Percentiles rank a stretch among this genome's conserved stretches.
phyloP scores from a whole-genome alignment of 2,113 vertebrate species.

The Burhinus bistriatus region DNA sequence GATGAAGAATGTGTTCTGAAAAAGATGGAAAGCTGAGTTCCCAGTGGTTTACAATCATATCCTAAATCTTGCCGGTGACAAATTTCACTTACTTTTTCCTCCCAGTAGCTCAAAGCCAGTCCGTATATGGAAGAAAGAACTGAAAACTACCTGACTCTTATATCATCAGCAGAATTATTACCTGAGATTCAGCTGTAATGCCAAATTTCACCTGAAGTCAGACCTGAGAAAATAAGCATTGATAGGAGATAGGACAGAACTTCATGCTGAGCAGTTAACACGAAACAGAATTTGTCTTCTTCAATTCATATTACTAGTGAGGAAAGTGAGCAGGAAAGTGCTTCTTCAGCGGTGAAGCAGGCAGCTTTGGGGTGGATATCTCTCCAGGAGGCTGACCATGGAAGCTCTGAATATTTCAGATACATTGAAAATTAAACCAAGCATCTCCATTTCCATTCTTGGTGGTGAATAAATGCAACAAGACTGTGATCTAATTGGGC shows the following conservation, averaged over 20 bases:
- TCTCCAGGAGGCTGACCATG: neutral
- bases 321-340: neutral
- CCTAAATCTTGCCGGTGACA: neutral
- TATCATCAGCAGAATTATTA: neutral
- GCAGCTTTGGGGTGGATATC: neutral
- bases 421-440: neutral
- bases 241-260: neutral
- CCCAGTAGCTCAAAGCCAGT: neutral
- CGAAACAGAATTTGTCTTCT: neutral
- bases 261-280: neutral
- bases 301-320: neutral
- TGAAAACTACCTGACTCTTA: neutral
- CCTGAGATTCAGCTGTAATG: neutral
- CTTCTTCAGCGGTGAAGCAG: neutral
- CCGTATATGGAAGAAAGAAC: neutral
- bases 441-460: neutral
- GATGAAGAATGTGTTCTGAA: neutral
- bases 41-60: neutral
- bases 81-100: neutral
- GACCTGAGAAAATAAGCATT: neutral
- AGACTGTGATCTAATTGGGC: neutral
- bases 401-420: neutral
- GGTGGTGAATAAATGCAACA: neutral
- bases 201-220: neutral
- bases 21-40: neutral